Evolutionary conservation across 2,888 invertebrate species (phyloP).

Genomic region (Drosophila merina): DNA sequence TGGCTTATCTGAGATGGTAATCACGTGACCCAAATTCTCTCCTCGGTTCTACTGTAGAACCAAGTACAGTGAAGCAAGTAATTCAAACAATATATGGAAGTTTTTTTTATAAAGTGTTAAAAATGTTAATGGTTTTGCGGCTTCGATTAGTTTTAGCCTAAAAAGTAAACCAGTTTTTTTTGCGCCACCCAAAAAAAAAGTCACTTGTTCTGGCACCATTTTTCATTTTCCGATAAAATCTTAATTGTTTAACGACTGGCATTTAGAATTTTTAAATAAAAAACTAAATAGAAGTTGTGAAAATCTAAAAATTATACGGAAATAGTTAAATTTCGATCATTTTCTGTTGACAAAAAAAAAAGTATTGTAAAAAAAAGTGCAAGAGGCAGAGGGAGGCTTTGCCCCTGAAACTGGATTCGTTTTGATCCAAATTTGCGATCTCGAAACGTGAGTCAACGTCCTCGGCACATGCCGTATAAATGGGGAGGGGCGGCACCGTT

Average conservation of each 20-base stretch:
- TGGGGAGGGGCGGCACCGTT: not conserved
- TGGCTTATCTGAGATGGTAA: not conserved
- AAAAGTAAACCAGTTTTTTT: conserved; percentile 1
- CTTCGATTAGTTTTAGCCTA: not conserved
- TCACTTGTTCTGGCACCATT: not conserved
- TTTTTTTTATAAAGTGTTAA: not conserved
- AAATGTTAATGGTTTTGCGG: not conserved
- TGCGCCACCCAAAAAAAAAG: not conserved
- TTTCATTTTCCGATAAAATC: not conserved
- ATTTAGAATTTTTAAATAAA: not conserved
- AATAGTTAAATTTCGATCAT: too few species aligned
- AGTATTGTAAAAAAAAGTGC: not conserved
- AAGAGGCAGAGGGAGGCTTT: not conserved
- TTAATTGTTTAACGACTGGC: not conserved
- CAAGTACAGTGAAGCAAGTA: not conserved
- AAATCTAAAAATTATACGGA: too few species aligned
- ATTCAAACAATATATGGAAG: not conserved
- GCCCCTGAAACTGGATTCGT: not conserved
- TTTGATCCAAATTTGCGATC: not conserved
- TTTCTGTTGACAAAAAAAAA: not conserved
- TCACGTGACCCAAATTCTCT: not conserved
- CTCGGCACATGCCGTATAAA: conserved; percentile 2
- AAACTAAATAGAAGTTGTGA: too few species aligned
- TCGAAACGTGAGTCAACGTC: conserved; percentile 22
- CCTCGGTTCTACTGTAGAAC: not conserved